A percentile compares a stretch with the other conserved stretches of the same genome.
phyloP scores from a whole-genome alignment of 2,113 vertebrate species.

The Blennius ocellaris region DNA sequence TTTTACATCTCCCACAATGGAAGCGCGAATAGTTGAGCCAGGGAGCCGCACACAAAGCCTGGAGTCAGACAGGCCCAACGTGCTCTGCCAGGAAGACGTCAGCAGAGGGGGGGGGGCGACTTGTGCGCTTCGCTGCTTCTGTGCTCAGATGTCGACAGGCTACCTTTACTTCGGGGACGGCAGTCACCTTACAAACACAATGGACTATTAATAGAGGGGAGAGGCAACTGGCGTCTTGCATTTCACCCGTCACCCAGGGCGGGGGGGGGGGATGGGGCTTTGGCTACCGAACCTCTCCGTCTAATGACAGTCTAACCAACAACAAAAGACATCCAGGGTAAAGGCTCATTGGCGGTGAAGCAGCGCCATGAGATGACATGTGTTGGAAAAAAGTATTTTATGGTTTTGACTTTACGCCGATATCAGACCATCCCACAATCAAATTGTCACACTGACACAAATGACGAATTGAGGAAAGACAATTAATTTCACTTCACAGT shows the following conservation, averaged over 20 bases:
- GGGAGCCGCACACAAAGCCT: conserved; percentile 32
- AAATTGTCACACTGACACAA: not conserved
- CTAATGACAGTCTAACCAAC: conserved; percentile 31
- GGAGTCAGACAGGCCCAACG: conserved; percentile 44
- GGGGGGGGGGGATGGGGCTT: conserved; percentile 27
- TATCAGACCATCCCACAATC: not conserved
- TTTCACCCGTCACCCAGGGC: conserved; percentile 50
- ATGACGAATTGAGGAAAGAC: conserved; percentile 20
- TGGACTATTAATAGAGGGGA: conserved; percentile 76
- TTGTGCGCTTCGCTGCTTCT: conserved; percentile 29
- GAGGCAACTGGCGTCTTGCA: conserved; percentile 59
- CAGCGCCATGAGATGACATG: conserved; percentile 5
- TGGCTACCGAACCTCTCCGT: conserved; percentile 25
- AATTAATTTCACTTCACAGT: conserved; percentile 20
- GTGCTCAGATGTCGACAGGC: conserved; percentile 66
- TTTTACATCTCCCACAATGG: conserved; percentile 42
- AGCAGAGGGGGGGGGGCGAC: conserved; percentile 32
- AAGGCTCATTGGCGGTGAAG: conserved; percentile 1
- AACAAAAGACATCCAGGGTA: conserved; percentile 26
- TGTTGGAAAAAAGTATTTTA: too few species aligned
- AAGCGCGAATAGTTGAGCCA: conserved; percentile 12
- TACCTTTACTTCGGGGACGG: conserved; percentile 65
- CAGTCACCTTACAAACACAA: conserved; percentile 75
- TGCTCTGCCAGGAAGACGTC: conserved; percentile 48
- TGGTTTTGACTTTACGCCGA: not conserved